phyloP scores from a whole-genome alignment of 2,797 vertebrate species.

The Clamator glandarius region DNA sequence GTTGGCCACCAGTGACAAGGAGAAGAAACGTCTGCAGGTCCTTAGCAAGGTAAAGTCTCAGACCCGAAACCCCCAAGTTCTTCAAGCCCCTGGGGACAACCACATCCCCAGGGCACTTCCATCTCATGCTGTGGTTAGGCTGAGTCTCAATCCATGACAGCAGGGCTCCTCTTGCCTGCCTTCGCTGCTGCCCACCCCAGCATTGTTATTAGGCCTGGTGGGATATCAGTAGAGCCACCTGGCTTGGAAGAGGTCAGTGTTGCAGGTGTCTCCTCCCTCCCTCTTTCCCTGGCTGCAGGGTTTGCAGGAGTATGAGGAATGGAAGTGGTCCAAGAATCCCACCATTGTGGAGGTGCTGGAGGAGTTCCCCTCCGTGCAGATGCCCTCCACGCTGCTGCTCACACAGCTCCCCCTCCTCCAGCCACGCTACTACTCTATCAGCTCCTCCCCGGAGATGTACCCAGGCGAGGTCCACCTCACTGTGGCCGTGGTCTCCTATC shows the following conservation, averaged over 20 bases:
- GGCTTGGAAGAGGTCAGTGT: not conserved
- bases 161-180: not conserved
- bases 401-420: constrained; percentile 96
- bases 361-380: constrained; percentile 94
- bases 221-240: not conserved
- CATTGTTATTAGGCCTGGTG: fast-evolving
- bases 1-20: constrained; percentile 91
- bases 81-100: not conserved
- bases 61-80: not conserved
- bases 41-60: constrained; percentile 90
- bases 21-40: constrained; percentile 90
- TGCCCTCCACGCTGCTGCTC: constrained; percentile 93
- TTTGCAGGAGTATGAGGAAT: constrained; percentile 96
- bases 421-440: constrained; percentile 98
- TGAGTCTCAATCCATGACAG: not conserved
- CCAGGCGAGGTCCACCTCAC: constrained; percentile 96
- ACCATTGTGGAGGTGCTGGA: constrained; percentile 95
- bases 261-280: not conserved
- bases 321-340: constrained; percentile 98
- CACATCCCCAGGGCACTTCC: not conserved
- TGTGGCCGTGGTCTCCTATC: constrained; percentile 94
- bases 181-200: not conserved
- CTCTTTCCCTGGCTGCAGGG: constrained; percentile 78
- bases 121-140: not conserved
- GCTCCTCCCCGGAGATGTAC: constrained; percentile 92